Evolutionary conservation across 2,797 vertebrate species (phyloP).

Genomic region (Pangasius sanitwongsei): DNA sequence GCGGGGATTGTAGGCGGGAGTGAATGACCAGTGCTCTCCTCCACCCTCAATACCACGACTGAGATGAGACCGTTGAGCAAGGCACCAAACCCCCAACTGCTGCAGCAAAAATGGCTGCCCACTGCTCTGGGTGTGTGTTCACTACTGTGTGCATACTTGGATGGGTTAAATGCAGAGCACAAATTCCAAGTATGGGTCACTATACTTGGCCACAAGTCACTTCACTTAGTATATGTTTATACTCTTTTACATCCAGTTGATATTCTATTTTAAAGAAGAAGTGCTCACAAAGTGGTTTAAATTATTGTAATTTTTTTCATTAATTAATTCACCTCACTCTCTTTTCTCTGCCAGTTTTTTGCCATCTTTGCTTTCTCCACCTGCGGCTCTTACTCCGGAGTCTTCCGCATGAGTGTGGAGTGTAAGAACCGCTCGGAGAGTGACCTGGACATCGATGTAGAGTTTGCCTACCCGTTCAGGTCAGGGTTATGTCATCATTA

Average conservation of each 20-base stretch:
- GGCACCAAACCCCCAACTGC: too few relatives aligned
- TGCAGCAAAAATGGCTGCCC: too few relatives aligned
- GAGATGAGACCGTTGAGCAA: too few relatives aligned
- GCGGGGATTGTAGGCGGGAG: too few relatives aligned
- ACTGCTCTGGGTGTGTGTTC: too few relatives aligned
- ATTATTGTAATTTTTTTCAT: background rate
- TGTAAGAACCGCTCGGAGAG: conserved; percentile 81
- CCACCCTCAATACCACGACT: too few relatives aligned
- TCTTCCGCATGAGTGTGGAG: conserved; percentile 82
- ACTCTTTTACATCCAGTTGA: background rate
- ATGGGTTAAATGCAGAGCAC: too few relatives aligned
- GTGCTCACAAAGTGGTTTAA: background rate
- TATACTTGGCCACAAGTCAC: too few relatives aligned
- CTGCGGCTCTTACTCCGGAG: conserved; percentile 86
- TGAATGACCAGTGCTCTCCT: too few relatives aligned
- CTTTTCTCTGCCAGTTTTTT: conserved; percentile 75
- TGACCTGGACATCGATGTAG: conserved; percentile 80
- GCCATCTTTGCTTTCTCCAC: conserved; percentile 92
- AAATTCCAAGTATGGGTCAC: too few relatives aligned
- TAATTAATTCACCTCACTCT: background rate
- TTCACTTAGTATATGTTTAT: too few relatives aligned
- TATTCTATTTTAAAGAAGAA: background rate
- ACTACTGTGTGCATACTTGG: too few relatives aligned
- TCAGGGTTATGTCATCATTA: conserved; percentile 49
- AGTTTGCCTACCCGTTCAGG: conserved; percentile 83